Evolutionary conservation across 2,113 vertebrate genomes (phyloP), one percentile per base, ranked within the genome.

Genomic region (Struthidea cinerea): DNA sequence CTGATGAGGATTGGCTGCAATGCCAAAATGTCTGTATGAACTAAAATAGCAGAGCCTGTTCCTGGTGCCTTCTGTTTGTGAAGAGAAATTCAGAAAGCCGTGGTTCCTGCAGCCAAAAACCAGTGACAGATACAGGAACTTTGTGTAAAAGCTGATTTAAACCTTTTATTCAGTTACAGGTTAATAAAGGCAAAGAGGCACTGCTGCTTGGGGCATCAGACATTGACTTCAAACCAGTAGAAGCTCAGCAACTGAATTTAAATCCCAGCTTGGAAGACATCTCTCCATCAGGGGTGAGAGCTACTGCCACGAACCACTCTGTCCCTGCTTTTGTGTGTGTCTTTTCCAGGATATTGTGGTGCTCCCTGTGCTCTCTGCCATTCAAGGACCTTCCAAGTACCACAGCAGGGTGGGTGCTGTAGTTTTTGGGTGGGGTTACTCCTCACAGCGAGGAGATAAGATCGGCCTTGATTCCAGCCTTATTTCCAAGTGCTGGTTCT

Each of bases 301-400:
- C n/a, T 49, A 6, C 42, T 47, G 46, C 35, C 67, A 52, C 19
- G 19, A 52, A 81, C 30, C 3, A 5, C 47, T 64, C 35, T 57
- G 15, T 17, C 50, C 1, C 0, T 69, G 44, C 17, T 59, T 57
- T 24, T 3, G 0, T 23, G 44, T 35, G 3, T 3, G 1, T 33
- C 17, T 75, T 67, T 52, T 56, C 19, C 56, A 56, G 61, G 37
- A 28, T 21, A 6, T 46, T 20, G 27, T 1, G 2, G 12, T 60
- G 63, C 57, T 67, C 16, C 14, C 55, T 46, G 42, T 19, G 8
- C 52, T 92, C 30, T 61, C 42, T 4, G 3, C 39, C 47, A 19
- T 39, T 15, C 61, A 17, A 27, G 21, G 1, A 1, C 37, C 22
- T 33, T 74, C 39, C 52, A 44, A n/a, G 33, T 8, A 63, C 55